Evolutionary conservation across 1,140 invertebrate genomes (phyloP), one percentile per base, ranked within the genome.

Genomic region (Saccostrea cuccullata): DNA sequence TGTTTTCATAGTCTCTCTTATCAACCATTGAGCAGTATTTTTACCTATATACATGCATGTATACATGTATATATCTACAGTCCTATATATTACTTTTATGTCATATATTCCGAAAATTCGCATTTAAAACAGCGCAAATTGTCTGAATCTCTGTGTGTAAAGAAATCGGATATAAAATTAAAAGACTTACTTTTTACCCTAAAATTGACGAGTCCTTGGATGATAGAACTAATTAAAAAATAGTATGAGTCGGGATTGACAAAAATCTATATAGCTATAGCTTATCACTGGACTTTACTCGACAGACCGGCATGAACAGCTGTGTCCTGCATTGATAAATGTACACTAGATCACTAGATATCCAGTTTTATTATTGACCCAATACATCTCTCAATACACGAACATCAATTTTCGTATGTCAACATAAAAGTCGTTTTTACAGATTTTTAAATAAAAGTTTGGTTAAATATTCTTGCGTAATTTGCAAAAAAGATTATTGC

Each of bases 201-300:
- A 17, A 64, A 30, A 73, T 73, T 30, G 26, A 73, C 70, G 30
- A 73, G 70, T 30, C 70, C 70, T 77, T 77, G 70, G 70, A 13
- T 77, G 70, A 77, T 6, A 77, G 26, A 77, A 77, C 12, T 77
- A 77, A 30, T 36, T 77, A 77, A 30, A 77, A 77, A 77, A 30
- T 12, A 77, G 30, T 30, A 77, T 20, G 23, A 77, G 15, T 30
- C 26, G 26, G 70, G 70, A 12, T 23, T 77, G 70, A 77, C 26
- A 36, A 30, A 77, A 77, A 77, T 77, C 70, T 77, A 77, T 73
- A 73, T 36, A 26, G n/a, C 11, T 77, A 77, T 77, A 77, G 11
- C 70, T 77, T 77, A 77, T 77, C 70, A 30, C 26, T 36, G 70
- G 70, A 77, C 70, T 77, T 77, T 77, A 77, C 26, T 77, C 30